A percentile compares a stretch with the other conserved stretches of the same genome.
Conservation (phyloP, 2,797 vertebrate species). For the Molossus alvarezi region DNA sequence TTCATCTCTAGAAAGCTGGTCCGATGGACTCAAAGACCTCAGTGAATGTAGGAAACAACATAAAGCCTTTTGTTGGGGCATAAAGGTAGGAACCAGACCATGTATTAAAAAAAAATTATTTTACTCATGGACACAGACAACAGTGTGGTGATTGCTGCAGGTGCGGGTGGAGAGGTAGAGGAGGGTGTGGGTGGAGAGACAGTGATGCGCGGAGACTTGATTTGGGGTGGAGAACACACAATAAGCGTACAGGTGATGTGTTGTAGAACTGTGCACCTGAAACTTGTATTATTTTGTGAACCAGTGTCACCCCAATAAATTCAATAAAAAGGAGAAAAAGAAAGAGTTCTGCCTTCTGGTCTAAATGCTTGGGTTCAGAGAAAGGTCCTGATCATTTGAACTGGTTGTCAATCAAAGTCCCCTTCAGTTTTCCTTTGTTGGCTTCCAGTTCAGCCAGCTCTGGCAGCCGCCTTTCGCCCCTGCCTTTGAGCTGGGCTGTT, state of each 20-base stretch:
- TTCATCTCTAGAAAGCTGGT: no score
- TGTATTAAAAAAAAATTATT: no score
- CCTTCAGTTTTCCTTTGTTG: constrained; percentile 99
- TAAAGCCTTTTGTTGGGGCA: no score
- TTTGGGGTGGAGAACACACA: neutral
- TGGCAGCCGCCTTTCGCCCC: constrained; percentile 98
- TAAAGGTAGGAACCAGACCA: no score
- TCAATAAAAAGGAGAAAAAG: neutral
- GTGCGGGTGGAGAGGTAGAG: neutral
- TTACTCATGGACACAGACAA: no score
- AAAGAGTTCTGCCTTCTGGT: neutral
- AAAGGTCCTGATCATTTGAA: constrained; percentile 93
- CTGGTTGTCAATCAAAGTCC: constrained; percentile 98
- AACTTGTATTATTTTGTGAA: neutral
- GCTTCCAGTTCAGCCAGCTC: constrained; percentile 97
- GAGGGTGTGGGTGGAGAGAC: neutral
- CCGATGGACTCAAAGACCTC: no score
- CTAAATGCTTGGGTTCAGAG: constrained; percentile 47
- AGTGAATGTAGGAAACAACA: no score
- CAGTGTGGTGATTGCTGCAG: neutral
- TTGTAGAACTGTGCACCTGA: neutral
- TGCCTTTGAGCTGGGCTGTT: constrained; percentile 98
- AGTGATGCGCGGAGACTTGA: neutral
- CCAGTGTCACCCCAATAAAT: neutral
- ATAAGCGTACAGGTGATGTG: neutral